Evolutionary conservation across 2,888 invertebrate species (phyloP).

Genomic region (Rhyacophila evoluta): DNA sequence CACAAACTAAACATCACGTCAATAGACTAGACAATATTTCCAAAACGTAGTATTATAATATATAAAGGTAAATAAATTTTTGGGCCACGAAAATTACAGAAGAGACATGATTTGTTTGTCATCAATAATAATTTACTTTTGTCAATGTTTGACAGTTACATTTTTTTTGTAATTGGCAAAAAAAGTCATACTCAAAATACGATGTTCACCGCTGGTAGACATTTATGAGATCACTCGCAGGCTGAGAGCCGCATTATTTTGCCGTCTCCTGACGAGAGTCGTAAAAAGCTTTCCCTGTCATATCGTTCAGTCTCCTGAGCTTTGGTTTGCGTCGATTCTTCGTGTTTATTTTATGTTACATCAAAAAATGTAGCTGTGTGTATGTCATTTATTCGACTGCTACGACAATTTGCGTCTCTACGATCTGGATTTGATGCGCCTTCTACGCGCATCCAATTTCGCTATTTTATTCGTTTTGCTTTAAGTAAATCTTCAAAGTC

Average conservation of each 20-base stretch:
- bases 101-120: too few species aligned
- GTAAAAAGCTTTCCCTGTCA: slow-evolving; percentile 19
- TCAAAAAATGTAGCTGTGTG: slow-evolving; percentile 16
- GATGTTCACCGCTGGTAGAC: neutral
- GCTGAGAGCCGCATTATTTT: neutral
- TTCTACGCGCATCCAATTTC: neutral
- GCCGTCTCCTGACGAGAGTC: neutral
- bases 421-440: neutral
- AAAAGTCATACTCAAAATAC: neutral
- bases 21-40: too few species aligned
- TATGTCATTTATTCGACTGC: slow-evolving; percentile 2
- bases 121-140: neutral
- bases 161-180: neutral
- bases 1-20: too few species aligned
- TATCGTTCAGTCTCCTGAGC: neutral
- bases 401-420: neutral
- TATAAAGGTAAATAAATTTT: too few species aligned
- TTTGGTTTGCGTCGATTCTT: slow-evolving; percentile 21
- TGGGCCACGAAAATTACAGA: too few species aligned
- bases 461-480: neutral
- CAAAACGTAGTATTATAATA: too few species aligned
- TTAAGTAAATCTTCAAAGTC: neutral
- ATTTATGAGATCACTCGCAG: slow-evolving; percentile 1
- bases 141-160: neutral
- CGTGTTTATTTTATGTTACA: slow-evolving; percentile 12